Evolutionary conservation across 1,140 invertebrate species (phyloP).

Genomic region (Drosophila albomicans): DNA sequence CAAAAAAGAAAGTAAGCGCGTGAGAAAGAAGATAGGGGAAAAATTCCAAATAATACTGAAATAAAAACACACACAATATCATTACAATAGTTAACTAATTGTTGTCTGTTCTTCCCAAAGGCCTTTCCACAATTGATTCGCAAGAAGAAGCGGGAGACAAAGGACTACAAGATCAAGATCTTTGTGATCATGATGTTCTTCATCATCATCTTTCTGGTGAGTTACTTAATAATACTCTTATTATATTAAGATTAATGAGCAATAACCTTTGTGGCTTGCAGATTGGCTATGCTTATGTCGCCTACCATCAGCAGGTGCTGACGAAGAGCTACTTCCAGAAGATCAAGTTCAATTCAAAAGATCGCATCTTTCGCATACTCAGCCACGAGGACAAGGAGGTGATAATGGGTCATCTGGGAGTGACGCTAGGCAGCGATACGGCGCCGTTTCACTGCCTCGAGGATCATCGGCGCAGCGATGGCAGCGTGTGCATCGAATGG

Average conservation of each 20-base stretch:
- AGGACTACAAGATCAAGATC: slow-evolving; percentile 90
- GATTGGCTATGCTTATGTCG: slow-evolving; percentile 92
- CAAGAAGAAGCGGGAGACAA: slow-evolving; percentile 88
- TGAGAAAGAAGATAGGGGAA: too few relatives aligned
- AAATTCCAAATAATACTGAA: too few relatives aligned
- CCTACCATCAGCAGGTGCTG: slow-evolving; percentile 92
- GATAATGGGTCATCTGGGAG: slow-evolving; percentile 89
- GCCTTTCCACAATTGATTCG: slow-evolving; percentile 86
- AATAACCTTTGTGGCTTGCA: slow-evolving; percentile 14
- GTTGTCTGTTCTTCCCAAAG: slow-evolving; percentile 21
- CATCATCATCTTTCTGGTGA: slow-evolving; percentile 90
- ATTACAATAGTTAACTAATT: neutral
- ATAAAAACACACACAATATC: too few relatives aligned
- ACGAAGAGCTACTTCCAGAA: slow-evolving; percentile 93
- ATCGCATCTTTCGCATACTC: slow-evolving; percentile 90
- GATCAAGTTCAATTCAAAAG: slow-evolving; percentile 93
- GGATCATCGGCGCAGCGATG: slow-evolving; percentile 87
- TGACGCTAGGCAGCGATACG: slow-evolving; percentile 85
- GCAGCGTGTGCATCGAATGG: slow-evolving; percentile 92
- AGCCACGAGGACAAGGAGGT: slow-evolving; percentile 90
- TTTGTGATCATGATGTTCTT: slow-evolving; percentile 93
- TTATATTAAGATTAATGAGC: too few relatives aligned
- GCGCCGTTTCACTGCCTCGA: slow-evolving; percentile 90
- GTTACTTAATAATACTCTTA: slow-evolving; percentile 6
- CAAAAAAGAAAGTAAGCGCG: too few relatives aligned